Evolutionary conservation across 2,888 invertebrate species (phyloP), one percentile per base, ranked within the genome.

Genomic region (Mythimna loreyi): DNA sequence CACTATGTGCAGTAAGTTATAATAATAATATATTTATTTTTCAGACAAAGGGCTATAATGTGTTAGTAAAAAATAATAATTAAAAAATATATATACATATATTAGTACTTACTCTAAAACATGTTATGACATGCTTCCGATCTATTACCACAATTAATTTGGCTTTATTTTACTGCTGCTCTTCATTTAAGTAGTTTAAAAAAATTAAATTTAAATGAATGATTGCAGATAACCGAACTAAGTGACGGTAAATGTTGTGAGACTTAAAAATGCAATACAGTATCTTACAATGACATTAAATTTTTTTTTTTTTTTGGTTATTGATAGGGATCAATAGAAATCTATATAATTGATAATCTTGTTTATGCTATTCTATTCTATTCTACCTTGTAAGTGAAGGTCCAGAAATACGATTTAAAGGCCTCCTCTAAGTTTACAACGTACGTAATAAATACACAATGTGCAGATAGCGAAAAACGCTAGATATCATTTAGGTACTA

Each of bases 1-100:
- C 95, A 95, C 74, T 95, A 95, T 75, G 95, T 96, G 43, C 95
- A 95, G 95, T 96, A 60, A 76, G 76, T 76, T 21, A 49, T 74
- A 33, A n/a, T n/a, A n/a, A n/a, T n/a, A n/a, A n/a, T n/a, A n/a
- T n/a, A n/a, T n/a, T n/a, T n/a, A n/a, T n/a, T n/a, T n/a, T n/a
- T n/a, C n/a, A n/a, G n/a, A n/a, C n/a, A n/a, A n/a, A n/a, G n/a
- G n/a, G n/a, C n/a, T n/a, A n/a, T n/a, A n/a, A n/a, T n/a, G n/a
- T n/a, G n/a, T n/a, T n/a, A n/a, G n/a, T n/a, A n/a, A n/a, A n/a
- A n/a, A n/a, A n/a, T n/a, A n/a, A n/a, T n/a, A n/a, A n/a, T n/a
- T n/a, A n/a, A n/a, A n/a, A n/a, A n/a, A n/a, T n/a, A n/a, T n/a
- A n/a, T n/a, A n/a, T n/a, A n/a, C n/a, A n/a, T n/a, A n/a, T n/a